phyloP scores from a whole-genome alignment of 1,140 invertebrate genomes.

The Elymnias hypermnestra region DNA sequence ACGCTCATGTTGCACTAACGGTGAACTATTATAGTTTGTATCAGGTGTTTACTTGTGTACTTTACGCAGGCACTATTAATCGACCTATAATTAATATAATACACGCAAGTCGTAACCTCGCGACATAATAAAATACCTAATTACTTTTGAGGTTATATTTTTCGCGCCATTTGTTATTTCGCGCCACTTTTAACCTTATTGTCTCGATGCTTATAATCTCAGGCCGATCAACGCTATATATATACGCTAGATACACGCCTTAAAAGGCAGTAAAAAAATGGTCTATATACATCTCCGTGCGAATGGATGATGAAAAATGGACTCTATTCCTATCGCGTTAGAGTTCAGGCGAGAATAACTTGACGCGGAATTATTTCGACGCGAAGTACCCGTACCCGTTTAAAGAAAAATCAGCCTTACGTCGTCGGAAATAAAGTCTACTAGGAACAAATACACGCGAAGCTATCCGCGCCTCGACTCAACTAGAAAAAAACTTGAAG shows the following conservation, averaged over 20 bases:
- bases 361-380: constrained; percentile 15
- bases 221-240: constrained; percentile 41
- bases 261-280: constrained; percentile 16
- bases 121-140: constrained; percentile 15
- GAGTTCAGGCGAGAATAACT: constrained; percentile 48
- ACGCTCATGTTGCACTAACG: constrained; percentile 57
- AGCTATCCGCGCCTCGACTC: constrained; percentile 38
- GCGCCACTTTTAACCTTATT: constrained; percentile 42
- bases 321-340: constrained; percentile 8
- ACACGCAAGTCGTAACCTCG: background rate
- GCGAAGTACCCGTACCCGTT: constrained; percentile 54
- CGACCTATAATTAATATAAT: constrained; percentile 13
- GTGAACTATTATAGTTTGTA: constrained; percentile 29
- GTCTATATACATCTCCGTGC: constrained; percentile 30
- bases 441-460: constrained; percentile 58
- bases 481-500: constrained; percentile 6
- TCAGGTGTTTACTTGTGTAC: constrained; percentile 19
- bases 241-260: constrained; percentile 38
- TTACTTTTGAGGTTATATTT: constrained; percentile 7
- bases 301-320: constrained; percentile 4
- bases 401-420: constrained; percentile 58
- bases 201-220: constrained; percentile 45
- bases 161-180: no score
- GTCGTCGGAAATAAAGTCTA: constrained; percentile 54
- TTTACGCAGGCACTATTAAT: constrained; percentile 41